Percentiles rank a stretch among this genome's conserved stretches.
Conservation (phyloP, 2,113 vertebrate species). For the Blennius ocellaris region DNA sequence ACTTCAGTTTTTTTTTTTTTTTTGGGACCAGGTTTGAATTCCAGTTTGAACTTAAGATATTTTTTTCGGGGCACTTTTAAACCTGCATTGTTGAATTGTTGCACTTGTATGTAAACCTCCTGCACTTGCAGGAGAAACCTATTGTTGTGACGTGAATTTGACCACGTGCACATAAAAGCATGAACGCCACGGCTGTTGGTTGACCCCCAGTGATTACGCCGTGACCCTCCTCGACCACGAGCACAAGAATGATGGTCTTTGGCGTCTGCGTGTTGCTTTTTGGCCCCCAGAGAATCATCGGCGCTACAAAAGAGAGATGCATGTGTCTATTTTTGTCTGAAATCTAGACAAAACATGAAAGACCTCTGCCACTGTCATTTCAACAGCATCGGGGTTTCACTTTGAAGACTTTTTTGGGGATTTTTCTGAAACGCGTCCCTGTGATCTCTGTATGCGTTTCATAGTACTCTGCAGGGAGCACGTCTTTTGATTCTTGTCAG, state of each 20-base stretch:
- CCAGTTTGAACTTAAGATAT: too few relatives aligned
- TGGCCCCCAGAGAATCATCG: conserved; percentile 11
- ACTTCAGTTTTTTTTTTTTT: too few relatives aligned
- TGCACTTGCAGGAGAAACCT: too few relatives aligned
- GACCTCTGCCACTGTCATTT: not conserved
- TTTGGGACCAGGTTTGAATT: not conserved
- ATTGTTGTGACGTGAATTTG: too few relatives aligned
- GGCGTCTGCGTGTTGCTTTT: conserved; percentile 51
- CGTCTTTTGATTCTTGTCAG: not conserved
- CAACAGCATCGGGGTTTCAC: not conserved
- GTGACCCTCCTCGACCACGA: conserved; percentile 55
- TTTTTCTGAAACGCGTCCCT: not conserved
- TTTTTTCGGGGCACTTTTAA: too few relatives aligned
- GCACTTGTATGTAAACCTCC: too few relatives aligned
- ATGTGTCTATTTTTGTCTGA: conserved; percentile 6
- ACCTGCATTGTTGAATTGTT: too few relatives aligned
- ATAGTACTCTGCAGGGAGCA: not conserved
- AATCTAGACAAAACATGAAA: conserved; percentile 36
- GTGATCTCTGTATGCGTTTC: not conserved
- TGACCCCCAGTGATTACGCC: conserved; percentile 47
- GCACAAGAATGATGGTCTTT: conserved; percentile 55
- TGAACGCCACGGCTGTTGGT: conserved; percentile 18
- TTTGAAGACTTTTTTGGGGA: not conserved
- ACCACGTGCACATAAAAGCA: not conserved
- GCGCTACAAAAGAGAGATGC: conserved; percentile 5